Evolutionary conservation across 2,797 vertebrate genomes (phyloP), one percentile per base, ranked within the genome.

Genomic region (Gymnothorax javanicus): DNA sequence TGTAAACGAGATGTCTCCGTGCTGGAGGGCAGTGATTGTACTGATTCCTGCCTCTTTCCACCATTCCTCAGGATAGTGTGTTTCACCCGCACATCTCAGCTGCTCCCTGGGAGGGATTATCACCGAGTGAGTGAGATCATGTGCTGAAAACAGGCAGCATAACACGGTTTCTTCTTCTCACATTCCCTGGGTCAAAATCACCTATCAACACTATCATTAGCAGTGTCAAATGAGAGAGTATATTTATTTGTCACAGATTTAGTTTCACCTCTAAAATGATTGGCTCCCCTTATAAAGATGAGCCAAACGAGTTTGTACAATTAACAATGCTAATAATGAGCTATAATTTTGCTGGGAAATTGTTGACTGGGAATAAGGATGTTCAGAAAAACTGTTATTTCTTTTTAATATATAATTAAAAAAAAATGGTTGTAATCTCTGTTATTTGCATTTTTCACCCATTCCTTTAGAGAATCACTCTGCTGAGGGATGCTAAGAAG

Each of bases 51-150:
- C 56, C 58, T 52, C 60, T 20, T 62, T 52, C 69, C 85, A 52
- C 60, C 27, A 8, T 33, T 50, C 20, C 58, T 60, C 12, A 17
- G 54, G 33, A 50, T 6, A 23, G 17, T 59, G 52, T n/a, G 13
- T 57, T 12, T 83, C 82, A 27, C 73, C 90, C 69, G 86, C 33
- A 33, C 89, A 77, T 59, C 85, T 25, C 84, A 0, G 0, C n/a
- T 77, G 87, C 89, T 84, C 91, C 91, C 90, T 84, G 91, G 89
- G 87, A 84, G 90, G 90, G 90, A 92, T 88, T 91, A 93, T 90
- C 90, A 60, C 84, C 90, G 84, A 0, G 87, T 86, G 84, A 91
- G 88, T 0, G 0, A 85, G 90, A 77, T 87, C 89, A 93, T 90
- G 91, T 91, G 92, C 89, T 91, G 90, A 89, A 92, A 92, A 86